Conservation (phyloP, 2,888 invertebrate species). For the Prostheceraeus crozeri region DNA sequence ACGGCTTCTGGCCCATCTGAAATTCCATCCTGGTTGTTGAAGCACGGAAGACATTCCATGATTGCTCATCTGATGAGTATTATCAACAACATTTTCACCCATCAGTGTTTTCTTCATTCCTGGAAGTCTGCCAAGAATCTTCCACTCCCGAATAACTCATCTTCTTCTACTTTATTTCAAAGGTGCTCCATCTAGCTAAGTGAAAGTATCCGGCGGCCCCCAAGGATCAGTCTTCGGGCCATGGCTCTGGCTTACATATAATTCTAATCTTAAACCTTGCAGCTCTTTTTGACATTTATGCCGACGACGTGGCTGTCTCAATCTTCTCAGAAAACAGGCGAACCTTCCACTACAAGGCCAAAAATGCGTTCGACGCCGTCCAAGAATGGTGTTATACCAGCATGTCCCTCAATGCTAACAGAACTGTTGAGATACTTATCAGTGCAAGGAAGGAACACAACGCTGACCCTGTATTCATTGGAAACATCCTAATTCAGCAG, state of each 20-base stretch:
- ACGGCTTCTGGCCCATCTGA: slow-evolving; percentile 6
- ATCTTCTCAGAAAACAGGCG: neutral
- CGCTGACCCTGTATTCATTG: slow-evolving; percentile 8
- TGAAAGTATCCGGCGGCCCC: no score
- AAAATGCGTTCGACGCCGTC: slow-evolving; percentile 11
- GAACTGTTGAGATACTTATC: slow-evolving; percentile 10
- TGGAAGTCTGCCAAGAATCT: slow-evolving; percentile 10
- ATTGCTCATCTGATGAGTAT: slow-evolving; percentile 11
- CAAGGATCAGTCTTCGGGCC: slow-evolving; percentile 9
- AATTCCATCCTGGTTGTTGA: slow-evolving; percentile 10
- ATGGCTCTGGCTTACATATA: slow-evolving; percentile 5
- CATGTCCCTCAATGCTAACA: neutral
- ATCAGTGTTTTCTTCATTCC: neutral
- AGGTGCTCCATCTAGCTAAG: no score
- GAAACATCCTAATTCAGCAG: slow-evolving; percentile 19
- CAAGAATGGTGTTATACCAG: slow-evolving; percentile 18
- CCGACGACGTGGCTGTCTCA: slow-evolving; percentile 13
- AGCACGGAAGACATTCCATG: slow-evolving; percentile 13
- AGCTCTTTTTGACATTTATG: slow-evolving; percentile 9
- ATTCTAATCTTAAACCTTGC: slow-evolving; percentile 23
- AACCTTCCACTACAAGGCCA: slow-evolving; percentile 9
- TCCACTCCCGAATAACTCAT: slow-evolving; percentile 8
- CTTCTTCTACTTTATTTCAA: slow-evolving; percentile 14
- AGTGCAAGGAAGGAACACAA: slow-evolving; percentile 14
- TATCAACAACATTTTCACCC: slow-evolving; percentile 7